Evolutionary conservation across 1,140 invertebrate species (phyloP).

Genomic region (Ceratitis capitata): DNA sequence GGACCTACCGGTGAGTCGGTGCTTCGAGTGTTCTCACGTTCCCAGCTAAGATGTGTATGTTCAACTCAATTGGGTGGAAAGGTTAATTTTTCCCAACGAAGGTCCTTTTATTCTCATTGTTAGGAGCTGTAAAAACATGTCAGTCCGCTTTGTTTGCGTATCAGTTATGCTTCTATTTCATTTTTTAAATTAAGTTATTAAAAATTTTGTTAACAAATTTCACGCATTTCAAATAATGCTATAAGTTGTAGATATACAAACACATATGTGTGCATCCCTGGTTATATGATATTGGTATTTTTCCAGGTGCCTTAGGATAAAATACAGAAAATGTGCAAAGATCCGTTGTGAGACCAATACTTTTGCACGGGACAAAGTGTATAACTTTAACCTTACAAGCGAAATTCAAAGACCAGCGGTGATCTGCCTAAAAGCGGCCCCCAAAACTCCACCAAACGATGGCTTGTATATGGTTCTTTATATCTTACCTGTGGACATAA

Average conservation of each 20-base stretch:
- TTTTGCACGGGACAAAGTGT: no score
- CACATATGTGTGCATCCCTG: no score
- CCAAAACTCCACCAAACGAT: no score
- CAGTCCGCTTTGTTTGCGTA: background rate
- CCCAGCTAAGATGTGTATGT: background rate
- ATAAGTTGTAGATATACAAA: background rate
- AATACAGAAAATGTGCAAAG: no score
- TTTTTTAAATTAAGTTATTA: background rate
- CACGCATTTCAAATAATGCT: background rate
- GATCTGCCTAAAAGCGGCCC: no score
- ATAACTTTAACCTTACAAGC: no score
- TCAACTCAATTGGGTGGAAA: background rate
- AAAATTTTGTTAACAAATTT: conserved; percentile 26
- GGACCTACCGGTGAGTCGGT: background rate
- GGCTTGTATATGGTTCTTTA: no score
- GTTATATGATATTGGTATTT: no score
- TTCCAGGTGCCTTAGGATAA: background rate
- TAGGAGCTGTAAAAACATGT: conserved; percentile 30
- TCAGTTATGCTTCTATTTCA: background rate
- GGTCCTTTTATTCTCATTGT: background rate
- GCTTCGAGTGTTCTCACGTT: background rate
- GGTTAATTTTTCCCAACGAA: background rate
- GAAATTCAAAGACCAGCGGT: no score
- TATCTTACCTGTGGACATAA: no score
- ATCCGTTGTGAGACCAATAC: no score